Percentiles rank a stretch among this genome's conserved stretches.
Conservation (phyloP, 2,888 invertebrate genomes). For the Aromia moschata region DNA sequence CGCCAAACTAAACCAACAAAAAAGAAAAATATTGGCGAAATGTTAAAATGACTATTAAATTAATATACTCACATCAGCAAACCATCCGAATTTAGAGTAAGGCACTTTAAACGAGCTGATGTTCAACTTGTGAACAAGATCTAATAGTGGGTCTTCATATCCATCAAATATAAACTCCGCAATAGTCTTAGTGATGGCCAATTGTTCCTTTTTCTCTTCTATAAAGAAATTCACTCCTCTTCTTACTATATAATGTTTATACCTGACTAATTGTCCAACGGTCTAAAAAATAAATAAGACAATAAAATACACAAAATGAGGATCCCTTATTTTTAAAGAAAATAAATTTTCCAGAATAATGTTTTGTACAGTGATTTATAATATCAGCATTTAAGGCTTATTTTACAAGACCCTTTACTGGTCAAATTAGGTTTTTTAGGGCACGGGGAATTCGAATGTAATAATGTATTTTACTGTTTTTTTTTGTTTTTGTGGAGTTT, state of each 20-base stretch:
- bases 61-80: slow-evolving; percentile 72
- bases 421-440: no score
- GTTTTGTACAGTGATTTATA: no score
- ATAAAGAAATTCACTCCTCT: slow-evolving; percentile 68
- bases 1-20: no score
- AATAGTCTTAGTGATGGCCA: slow-evolving; percentile 72
- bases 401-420: no score
- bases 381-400: no score
- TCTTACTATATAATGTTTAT: slow-evolving; percentile 61
- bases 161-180: slow-evolving; percentile 82
- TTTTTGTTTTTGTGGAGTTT: no score
- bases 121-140: slow-evolving; percentile 66
- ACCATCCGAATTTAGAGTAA: slow-evolving; percentile 85
- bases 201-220: slow-evolving; percentile 63
- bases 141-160: slow-evolving; percentile 77
- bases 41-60: no score
- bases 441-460: no score
- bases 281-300: slow-evolving; percentile 68
- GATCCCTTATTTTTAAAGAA: background rate
- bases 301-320: background rate
- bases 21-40: no score
- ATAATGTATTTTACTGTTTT: no score
- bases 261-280: slow-evolving; percentile 69
- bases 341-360: background rate
- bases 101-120: slow-evolving; percentile 68